phyloP scores from a whole-genome alignment of 92 coral and sea anemone genomes.

The Parazoanthus atlanticus region DNA sequence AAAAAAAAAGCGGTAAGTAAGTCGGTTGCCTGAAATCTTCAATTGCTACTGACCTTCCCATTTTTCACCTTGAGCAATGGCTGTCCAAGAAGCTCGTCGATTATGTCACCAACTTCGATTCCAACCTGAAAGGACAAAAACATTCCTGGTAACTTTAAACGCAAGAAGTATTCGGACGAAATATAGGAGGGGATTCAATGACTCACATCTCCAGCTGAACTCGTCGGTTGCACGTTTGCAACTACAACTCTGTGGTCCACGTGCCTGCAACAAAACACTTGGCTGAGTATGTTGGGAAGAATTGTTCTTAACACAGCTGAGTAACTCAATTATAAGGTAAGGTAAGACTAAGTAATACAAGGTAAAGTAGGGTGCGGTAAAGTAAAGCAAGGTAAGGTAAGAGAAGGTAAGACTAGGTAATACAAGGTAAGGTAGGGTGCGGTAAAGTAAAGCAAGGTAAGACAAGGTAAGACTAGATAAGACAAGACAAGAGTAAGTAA shows the following conservation, averaged over 20 bases:
- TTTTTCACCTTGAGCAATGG: constrained; percentile 64
- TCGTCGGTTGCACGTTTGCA: constrained; percentile 69
- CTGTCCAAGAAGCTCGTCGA: constrained; percentile 77
- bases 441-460: too few relatives aligned
- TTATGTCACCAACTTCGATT: constrained; percentile 74
- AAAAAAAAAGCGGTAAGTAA: too few relatives aligned
- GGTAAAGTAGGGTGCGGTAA: too few relatives aligned
- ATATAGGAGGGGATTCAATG: neutral
- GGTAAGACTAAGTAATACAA: neutral
- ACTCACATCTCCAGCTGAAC: constrained; percentile 91
- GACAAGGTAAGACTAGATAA: too few relatives aligned
- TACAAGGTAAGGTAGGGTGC: too few relatives aligned
- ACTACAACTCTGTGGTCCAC: constrained; percentile 74
- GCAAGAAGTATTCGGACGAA: neutral
- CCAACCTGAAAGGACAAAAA: constrained; percentile 64
- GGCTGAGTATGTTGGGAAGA: neutral
- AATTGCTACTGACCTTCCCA: constrained; percentile 61
- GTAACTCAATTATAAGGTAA: neutral
- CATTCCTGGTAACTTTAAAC: neutral
- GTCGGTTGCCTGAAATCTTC: too few relatives aligned
- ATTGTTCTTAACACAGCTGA: neutral
- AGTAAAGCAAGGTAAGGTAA: too few relatives aligned
- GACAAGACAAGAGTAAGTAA: too few relatives aligned
- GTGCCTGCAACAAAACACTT: constrained; percentile 52
- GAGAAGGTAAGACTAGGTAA: neutral